Conservation (phyloP, 2,888 invertebrate species). For the Taenaris catops region DNA sequence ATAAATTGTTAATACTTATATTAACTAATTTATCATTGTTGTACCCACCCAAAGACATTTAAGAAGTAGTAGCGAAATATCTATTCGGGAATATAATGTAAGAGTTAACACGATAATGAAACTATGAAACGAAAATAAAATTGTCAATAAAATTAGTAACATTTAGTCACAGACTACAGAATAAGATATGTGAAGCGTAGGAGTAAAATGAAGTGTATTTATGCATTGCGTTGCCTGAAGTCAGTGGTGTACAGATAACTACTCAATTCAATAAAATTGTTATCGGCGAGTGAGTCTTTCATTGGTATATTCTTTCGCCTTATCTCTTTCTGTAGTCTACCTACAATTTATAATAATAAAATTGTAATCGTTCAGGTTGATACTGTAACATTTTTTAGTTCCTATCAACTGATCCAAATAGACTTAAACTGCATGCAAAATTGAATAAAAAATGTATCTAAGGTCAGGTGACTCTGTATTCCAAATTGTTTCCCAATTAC, state of each 20-base stretch:
- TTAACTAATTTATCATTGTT: slow-evolving; percentile 21
- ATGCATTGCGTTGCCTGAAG: too few species aligned
- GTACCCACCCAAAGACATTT: slow-evolving; percentile 26
- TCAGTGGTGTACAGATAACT: too few species aligned
- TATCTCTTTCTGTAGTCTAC: slow-evolving; percentile 9
- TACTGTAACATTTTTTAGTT: slow-evolving; percentile 21
- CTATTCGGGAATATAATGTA: slow-evolving; percentile 23
- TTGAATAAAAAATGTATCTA: slow-evolving; percentile 25
- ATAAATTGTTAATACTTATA: slow-evolving; percentile 18
- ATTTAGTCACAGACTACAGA: slow-evolving; percentile 25
- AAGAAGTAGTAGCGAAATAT: slow-evolving; percentile 20
- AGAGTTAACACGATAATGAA: slow-evolving; percentile 33
- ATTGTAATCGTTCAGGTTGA: slow-evolving; percentile 20
- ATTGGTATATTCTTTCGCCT: too few species aligned
- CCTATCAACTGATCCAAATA: slow-evolving; percentile 25
- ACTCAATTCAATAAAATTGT: too few species aligned
- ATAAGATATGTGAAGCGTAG: slow-evolving; percentile 9
- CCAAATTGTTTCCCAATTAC: slow-evolving; percentile 35
- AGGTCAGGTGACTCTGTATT: slow-evolving; percentile 26
- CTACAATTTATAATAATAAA: slow-evolving; percentile 8
- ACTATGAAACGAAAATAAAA: slow-evolving; percentile 44
- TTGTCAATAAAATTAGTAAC: slow-evolving; percentile 40
- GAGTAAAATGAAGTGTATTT: too few species aligned
- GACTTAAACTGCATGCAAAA: slow-evolving; percentile 25
- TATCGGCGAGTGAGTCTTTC: too few species aligned